Conservation (phyloP, 2,888 invertebrate species). For the Zeuzera pyrina region DNA sequence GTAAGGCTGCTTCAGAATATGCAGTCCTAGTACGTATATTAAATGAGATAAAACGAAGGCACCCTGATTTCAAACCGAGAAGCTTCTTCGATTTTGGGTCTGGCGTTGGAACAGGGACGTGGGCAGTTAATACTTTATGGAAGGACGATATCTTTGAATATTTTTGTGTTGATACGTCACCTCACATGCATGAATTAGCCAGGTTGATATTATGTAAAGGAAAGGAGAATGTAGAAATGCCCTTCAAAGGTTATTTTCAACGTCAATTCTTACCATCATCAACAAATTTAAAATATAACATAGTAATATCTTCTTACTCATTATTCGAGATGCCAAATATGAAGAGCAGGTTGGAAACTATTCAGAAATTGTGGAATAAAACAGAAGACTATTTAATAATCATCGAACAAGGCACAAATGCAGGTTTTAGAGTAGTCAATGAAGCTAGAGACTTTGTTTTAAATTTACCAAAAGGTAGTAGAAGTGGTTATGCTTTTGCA, state of each 20-base stretch:
- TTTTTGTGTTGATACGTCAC: slow-evolving; percentile 87
- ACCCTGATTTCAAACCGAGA: slow-evolving; percentile 80
- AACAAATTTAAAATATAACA: slow-evolving; percentile 76
- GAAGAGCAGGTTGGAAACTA: slow-evolving; percentile 76
- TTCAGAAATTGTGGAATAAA: slow-evolving; percentile 89
- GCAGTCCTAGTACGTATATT: slow-evolving; percentile 80
- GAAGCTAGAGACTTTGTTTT: slow-evolving; percentile 90
- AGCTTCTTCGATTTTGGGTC: slow-evolving; percentile 94
- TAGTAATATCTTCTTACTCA: slow-evolving; percentile 86
- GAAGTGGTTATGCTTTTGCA: slow-evolving; percentile 78
- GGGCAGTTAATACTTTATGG: slow-evolving; percentile 88
- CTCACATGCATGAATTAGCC: slow-evolving; percentile 87
- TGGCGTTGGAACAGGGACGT: slow-evolving; percentile 88
- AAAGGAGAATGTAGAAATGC: slow-evolving; percentile 72
- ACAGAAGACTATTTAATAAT: slow-evolving; percentile 86
- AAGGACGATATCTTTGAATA: slow-evolving; percentile 82
- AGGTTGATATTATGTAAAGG: slow-evolving; percentile 79
- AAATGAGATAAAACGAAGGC: slow-evolving; percentile 77
- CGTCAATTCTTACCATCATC: slow-evolving; percentile 86
- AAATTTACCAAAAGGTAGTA: slow-evolving; percentile 48
- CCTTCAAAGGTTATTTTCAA: slow-evolving; percentile 77
- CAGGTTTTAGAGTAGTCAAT: slow-evolving; percentile 85
- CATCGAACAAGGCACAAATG: slow-evolving; percentile 86
- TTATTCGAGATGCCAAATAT: slow-evolving; percentile 84
- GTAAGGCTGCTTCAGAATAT: slow-evolving; percentile 83